A percentile compares a stretch with the other conserved stretches of the same genome.
These are phyloP conservation scores for Chunga burmeisteri DNA, from an alignment of 2,113 vertebrate genomes.

Conservation along the genomic window DNA sequence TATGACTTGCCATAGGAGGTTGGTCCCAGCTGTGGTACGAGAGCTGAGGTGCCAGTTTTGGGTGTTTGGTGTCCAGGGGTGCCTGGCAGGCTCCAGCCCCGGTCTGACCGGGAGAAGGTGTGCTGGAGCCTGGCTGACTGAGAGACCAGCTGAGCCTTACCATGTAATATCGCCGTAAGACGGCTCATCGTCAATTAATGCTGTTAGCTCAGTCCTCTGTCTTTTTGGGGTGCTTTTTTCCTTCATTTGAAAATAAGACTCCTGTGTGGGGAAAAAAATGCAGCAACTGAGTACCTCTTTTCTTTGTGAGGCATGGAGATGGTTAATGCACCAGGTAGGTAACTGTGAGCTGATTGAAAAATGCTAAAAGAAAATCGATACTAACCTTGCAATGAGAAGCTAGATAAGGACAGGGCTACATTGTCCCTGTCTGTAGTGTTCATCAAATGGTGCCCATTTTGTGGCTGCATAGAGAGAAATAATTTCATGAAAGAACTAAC, in stretches of 20 bases:
- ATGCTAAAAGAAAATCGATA: background rate
- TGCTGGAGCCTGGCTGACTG: background rate
- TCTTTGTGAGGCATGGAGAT: background rate
- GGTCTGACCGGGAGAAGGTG: background rate
- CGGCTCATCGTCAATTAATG: background rate
- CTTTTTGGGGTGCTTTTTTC: background rate
- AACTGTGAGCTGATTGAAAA: background rate
- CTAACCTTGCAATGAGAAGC: conserved; percentile 16
- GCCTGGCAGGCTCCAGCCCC: background rate
- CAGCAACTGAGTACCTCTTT: background rate
- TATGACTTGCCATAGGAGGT: background rate
- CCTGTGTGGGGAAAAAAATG: background rate
- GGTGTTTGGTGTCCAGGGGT: background rate
- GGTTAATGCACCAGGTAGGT: background rate
- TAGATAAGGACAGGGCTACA: background rate
- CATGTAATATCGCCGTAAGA: background rate
- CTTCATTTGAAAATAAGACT: background rate
- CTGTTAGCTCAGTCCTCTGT: background rate
- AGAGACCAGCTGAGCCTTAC: background rate
- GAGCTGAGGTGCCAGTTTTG: background rate
- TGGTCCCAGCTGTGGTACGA: background rate
- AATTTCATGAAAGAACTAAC: background rate
- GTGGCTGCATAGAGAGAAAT: background rate
- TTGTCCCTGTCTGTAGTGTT: background rate
- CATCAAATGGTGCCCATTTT: background rate